Base-by-base conservation (phyloP, 2,113 vertebrate genomes). In the Halichoerus grypus region DNA sequence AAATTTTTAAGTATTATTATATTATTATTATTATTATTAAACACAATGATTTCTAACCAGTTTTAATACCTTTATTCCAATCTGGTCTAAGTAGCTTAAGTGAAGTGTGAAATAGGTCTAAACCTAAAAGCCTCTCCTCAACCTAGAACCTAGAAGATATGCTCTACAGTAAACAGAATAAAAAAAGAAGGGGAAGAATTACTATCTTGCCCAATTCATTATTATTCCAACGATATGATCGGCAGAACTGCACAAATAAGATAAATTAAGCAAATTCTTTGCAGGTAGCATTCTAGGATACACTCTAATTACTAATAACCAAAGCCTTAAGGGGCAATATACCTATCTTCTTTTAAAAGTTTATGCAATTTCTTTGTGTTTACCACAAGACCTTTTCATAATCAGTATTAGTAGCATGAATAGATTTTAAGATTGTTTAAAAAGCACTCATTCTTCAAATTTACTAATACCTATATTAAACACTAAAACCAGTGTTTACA, bases 51-150 rank as follows among this genome's bases (percentile, higher is more conserved):
- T 9, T 97, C 95, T 97, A 96, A 96, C 36, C 83, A 97, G 89
- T 61, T 94, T 98, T 98, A 98, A 97, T 97, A 97, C 71, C 97
- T 98, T 94, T 82, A 97, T 97, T 97, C 92, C 16, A 80, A 98
- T 94, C 85, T 96, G 42, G 8, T 18, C 82, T 98, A 94, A 97
- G 93, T 71, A 94, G 76, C 57, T 42, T 92, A 90, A 92, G 53
- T 96, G 84, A 97, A 83, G 42, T 79, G 86, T 96, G 84, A 97
- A 83, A 49, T 81, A 91, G 4, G 31, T 71, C 96, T 97, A 97
- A 97, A 96, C 87, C 94, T 92, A 71, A 85, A 97, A 94, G 86
- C 86, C 97, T 96, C 87, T 98, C 77, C 88, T 95, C 95, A 72
- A 71, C 87, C 94, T 89, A 97, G 72, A 74, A 96, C 83, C 95